Base-by-base conservation (phyloP, 2,888 invertebrate genomes). In the Xestobium rufovillosum region DNA sequence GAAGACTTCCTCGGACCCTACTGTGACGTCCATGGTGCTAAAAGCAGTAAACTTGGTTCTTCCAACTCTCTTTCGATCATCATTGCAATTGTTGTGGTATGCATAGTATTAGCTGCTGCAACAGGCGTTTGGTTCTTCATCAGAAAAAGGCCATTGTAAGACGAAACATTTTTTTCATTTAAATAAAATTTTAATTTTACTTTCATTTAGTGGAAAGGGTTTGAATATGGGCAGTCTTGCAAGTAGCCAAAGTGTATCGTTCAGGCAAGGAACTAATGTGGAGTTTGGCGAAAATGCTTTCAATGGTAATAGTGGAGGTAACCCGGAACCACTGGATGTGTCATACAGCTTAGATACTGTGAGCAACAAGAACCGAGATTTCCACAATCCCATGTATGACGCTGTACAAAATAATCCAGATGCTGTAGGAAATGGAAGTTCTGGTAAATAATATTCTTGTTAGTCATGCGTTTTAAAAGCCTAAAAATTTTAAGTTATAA, bases 351-450 rank as follows among this genome's bases (percentile, higher is more conserved):
- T 89, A 53, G 83, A 84, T 54, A 83, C 87, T 44, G 76, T 83
- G 2, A 72, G 73, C 50, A 76, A 79, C 50, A 89, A 88, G 65
- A 82, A 80, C 39, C 72, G 94, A 34, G 95, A 97, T 67, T 97
- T 97, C 71, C 86, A 89, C 57, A 97, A 97, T 70, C 96, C 96
- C 31, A 94, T 96, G 87, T 97, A 96, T 66, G 96, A 97, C 59
- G 90, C 89, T 31, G 84, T 83, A 36, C 80, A 82, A 49, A 71
- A 79, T 45, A 70, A 63, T 49, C 66, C 69, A 14, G 76, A 76
- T 48, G 67, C 72, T 16, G 65, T 75, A 47, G 75, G 73, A 45
- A 78, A 78, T 51, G 75, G 78, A 49, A 66, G 64, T 51, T 69
- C 72, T 55, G 75, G 75, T 63, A 67, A 65, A 51, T 42, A 34